Percentiles rank a stretch among this genome's conserved stretches.
phyloP scores from a whole-genome alignment of 1,140 invertebrate species.

The Nasonia vitripennis region DNA sequence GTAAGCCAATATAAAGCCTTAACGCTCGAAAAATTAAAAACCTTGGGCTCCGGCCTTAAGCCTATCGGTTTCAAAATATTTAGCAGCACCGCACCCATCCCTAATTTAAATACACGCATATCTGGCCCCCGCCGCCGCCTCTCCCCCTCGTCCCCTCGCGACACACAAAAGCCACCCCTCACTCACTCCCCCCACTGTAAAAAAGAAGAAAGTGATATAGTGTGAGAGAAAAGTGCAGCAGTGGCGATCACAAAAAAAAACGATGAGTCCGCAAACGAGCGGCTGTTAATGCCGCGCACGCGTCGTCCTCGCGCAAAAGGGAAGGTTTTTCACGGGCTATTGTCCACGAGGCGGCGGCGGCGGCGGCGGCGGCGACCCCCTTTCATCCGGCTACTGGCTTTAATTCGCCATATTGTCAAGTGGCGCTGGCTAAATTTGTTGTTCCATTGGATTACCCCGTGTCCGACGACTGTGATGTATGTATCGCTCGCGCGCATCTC shows the following conservation, averaged over 20 bases:
- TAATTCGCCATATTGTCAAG: slow-evolving; percentile 64
- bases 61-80: slow-evolving; percentile 41
- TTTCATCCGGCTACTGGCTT: slow-evolving; percentile 19
- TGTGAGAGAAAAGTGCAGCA: background rate
- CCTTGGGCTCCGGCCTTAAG: background rate
- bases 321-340: slow-evolving; percentile 49
- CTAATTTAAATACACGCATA: slow-evolving; percentile 12
- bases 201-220: slow-evolving; percentile 14
- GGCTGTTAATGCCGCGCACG: slow-evolving; percentile 36
- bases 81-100: slow-evolving; percentile 14
- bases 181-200: background rate
- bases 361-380: background rate
- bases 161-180: slow-evolving; percentile 3
- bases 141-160: background rate
- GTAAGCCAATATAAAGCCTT: slow-evolving; percentile 10
- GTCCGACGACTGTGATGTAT: background rate
- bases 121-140: background rate
- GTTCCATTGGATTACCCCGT: slow-evolving; percentile 59
- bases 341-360: slow-evolving; percentile 20
- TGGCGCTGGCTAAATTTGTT: slow-evolving; percentile 61
- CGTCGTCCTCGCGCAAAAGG: slow-evolving; percentile 3
- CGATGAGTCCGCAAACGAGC: slow-evolving; percentile 50
- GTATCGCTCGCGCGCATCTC: background rate
- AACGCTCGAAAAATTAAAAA: slow-evolving; percentile 19
- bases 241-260: slow-evolving; percentile 15